These are phyloP conservation scores for Anoplophora glabripennis DNA, from an alignment of 1,140 invertebrate genomes.

Conservation along the genomic window DNA sequence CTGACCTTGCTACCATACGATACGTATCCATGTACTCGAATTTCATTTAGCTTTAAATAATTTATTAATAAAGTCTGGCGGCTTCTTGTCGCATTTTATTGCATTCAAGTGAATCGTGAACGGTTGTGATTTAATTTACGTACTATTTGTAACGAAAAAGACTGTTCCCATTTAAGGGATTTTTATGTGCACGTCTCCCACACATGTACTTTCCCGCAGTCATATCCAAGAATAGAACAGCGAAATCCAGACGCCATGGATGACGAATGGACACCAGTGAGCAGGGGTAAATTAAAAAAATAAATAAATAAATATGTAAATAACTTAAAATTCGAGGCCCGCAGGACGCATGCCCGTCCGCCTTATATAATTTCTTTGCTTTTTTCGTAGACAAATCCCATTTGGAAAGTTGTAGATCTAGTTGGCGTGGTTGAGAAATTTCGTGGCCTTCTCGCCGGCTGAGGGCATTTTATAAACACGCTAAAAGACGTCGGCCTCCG, in stretches of 20 bases:
- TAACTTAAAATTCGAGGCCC: background rate
- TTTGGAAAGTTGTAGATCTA: conserved; percentile 27
- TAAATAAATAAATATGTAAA: background rate
- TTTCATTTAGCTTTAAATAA: conserved; percentile 8
- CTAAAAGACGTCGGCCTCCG: too few species aligned
- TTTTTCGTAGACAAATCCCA: background rate
- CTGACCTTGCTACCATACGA: conserved; percentile 36
- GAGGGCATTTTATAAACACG: too few species aligned
- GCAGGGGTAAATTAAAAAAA: conserved; percentile 17
- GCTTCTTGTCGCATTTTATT: background rate
- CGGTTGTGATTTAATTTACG: conserved; percentile 22
- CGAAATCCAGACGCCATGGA: conserved; percentile 23
- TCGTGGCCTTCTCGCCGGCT: conserved; percentile 13
- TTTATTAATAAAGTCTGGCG: background rate
- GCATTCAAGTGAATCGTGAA: conserved; percentile 21
- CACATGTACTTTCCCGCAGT: conserved; percentile 24
- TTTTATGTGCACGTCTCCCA: conserved; percentile 19
- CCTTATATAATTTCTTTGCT: conserved; percentile 4
- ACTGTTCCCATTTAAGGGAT: conserved; percentile 31
- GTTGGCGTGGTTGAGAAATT: background rate
- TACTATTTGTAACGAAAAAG: conserved; percentile 9
- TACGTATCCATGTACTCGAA: conserved; percentile 3
- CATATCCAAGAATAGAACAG: conserved; percentile 36
- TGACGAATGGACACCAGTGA: conserved; percentile 29
- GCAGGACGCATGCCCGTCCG: conserved; percentile 5